Conservation (phyloP, 2,888 invertebrate genomes). For the Ditylenchus weischeri region DNA sequence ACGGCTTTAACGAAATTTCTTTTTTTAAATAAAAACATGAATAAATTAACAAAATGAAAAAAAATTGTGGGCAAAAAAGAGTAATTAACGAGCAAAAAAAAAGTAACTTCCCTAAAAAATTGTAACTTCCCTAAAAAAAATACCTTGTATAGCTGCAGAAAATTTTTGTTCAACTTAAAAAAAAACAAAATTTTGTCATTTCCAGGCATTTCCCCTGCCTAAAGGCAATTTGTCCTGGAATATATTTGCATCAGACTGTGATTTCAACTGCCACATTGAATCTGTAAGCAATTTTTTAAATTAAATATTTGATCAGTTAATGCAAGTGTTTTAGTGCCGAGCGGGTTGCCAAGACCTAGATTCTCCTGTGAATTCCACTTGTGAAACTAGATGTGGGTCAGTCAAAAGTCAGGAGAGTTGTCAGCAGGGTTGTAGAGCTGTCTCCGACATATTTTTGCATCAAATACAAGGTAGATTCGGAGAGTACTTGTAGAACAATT, state of each 20-base stretch:
- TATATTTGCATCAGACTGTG: slow-evolving; percentile 34
- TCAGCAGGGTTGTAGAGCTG: slow-evolving; percentile 51
- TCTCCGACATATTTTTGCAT: slow-evolving; percentile 47
- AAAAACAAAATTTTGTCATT: not conserved
- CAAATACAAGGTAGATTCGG: slow-evolving; percentile 45
- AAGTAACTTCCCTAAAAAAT: no score
- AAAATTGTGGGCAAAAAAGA: no score
- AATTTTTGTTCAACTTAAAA: slow-evolving; percentile 1
- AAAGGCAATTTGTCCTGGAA: slow-evolving; percentile 40
- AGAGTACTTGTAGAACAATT: no score
- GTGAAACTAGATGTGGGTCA: slow-evolving; percentile 40
- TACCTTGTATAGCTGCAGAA: not conserved
- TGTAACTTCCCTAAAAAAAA: no score
- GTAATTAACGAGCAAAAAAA: no score
- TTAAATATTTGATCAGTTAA: not conserved
- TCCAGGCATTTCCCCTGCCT: slow-evolving; percentile 47
- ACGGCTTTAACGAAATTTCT: no score
- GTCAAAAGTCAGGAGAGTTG: slow-evolving; percentile 38
- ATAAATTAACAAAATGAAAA: no score
- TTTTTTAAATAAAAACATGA: no score
- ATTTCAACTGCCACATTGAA: slow-evolving; percentile 40
- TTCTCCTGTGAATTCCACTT: slow-evolving; percentile 40
- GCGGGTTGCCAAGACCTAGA: slow-evolving; percentile 53
- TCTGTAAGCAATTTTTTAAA: slow-evolving; percentile 35
- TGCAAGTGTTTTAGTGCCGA: slow-evolving; percentile 39